Evolutionary conservation across 2,888 invertebrate genomes (phyloP).

Genomic region (Diarsia mendica): DNA sequence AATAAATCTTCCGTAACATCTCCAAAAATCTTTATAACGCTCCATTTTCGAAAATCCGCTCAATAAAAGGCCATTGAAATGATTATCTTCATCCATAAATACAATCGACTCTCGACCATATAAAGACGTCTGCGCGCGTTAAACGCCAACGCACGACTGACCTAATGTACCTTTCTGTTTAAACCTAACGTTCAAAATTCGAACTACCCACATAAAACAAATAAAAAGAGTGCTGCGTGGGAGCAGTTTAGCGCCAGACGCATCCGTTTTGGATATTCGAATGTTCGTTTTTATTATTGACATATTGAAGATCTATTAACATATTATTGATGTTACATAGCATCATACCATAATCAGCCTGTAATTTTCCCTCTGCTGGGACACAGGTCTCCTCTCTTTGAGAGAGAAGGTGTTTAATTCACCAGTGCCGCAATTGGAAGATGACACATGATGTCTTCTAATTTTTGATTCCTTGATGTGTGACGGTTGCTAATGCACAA

Average conservation of each 20-base stretch:
- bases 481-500: not conserved
- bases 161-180: constrained; percentile 60
- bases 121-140: constrained; percentile 64
- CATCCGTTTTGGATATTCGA: constrained; percentile 46
- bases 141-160: constrained; percentile 74
- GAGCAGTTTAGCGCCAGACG: constrained; percentile 56
- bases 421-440: not conserved
- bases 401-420: not conserved
- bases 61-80: constrained; percentile 51
- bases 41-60: constrained; percentile 41
- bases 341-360: not conserved
- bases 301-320: constrained; percentile 44
- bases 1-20: constrained; percentile 29
- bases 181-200: constrained; percentile 62
- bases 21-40: constrained; percentile 16
- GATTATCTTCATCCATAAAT: constrained; percentile 59
- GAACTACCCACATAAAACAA: constrained; percentile 67
- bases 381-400: not conserved
- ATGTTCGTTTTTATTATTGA: constrained; percentile 42
- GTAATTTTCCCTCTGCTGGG: not conserved
- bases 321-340: constrained; percentile 24
- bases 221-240: constrained; percentile 59
- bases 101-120: constrained; percentile 54
- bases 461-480: not conserved
- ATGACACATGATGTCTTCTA: not conserved